These are phyloP conservation scores for Rhinolophus sinicus DNA, from an alignment of 2,113 vertebrate genomes.

Conservation along the genomic window DNA sequence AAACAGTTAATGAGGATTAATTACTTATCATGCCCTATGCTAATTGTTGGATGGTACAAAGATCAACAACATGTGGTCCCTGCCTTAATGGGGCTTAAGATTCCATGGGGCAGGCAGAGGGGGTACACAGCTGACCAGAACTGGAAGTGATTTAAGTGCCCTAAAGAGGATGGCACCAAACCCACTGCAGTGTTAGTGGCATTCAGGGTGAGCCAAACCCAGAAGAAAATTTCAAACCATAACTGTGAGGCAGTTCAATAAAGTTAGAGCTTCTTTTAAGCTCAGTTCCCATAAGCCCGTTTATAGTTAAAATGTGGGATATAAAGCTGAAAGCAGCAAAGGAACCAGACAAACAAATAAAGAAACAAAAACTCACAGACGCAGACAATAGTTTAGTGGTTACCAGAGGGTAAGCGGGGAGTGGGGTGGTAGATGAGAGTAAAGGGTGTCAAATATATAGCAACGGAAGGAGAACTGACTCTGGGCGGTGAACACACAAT, in stretches of 20 bases:
- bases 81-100: neutral
- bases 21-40: neutral
- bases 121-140: neutral
- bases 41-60: neutral
- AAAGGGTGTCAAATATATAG: too few relatives aligned
- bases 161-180: neutral
- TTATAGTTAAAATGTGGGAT: neutral
- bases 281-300: neutral
- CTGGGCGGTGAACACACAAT: too few relatives aligned
- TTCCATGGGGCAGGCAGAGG: neutral
- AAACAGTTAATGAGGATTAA: neutral
- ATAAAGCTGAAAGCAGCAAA: too few relatives aligned
- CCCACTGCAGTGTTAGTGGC: neutral
- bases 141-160: too few relatives aligned
- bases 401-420: too few relatives aligned
- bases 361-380: too few relatives aligned
- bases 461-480: too few relatives aligned
- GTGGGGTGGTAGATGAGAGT: too few relatives aligned
- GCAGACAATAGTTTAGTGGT: too few relatives aligned
- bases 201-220: neutral
- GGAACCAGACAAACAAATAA: too few relatives aligned
- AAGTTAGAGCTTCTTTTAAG: neutral
- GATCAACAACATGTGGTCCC: neutral
- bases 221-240: neutral
- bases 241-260: neutral